Conservation (phyloP, 2,888 invertebrate species). For the Arrhopalites spinosus region DNA sequence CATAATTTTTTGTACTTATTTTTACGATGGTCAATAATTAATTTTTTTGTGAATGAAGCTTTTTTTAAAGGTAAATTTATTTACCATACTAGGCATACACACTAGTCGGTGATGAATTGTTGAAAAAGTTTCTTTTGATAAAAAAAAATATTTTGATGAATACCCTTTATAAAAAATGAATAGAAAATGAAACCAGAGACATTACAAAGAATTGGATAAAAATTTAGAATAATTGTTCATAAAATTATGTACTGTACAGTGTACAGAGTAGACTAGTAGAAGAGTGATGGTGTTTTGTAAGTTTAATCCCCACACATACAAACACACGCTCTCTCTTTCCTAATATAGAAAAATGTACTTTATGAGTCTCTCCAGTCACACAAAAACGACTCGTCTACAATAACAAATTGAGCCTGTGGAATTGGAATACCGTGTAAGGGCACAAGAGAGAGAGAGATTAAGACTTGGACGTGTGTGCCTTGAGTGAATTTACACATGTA, state of each 20-base stretch:
- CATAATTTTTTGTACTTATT: no score
- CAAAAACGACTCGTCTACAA: neutral
- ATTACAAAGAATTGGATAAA: no score
- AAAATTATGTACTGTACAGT: neutral
- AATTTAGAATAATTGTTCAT: neutral
- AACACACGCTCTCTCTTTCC: neutral
- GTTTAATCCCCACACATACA: neutral
- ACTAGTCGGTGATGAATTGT: no score
- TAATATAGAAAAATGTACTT: constrained; percentile 17
- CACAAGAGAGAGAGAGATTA: constrained; percentile 1
- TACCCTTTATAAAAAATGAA: no score
- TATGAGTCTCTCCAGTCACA: constrained; percentile 7
- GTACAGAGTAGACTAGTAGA: no score
- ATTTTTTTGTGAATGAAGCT: no score
- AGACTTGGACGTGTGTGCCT: constrained; percentile 1
- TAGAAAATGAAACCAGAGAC: no score
- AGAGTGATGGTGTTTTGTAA: neutral
- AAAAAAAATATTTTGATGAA: no score
- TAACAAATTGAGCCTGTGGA: constrained; percentile 24
- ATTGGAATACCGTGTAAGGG: constrained; percentile 28
- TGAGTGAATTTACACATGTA: neutral
- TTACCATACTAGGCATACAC: no score
- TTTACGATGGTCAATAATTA: no score
- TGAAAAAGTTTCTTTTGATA: no score
- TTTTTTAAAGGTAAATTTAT: no score